Evolutionary conservation across 2,113 vertebrate species (phyloP), one percentile per base, ranked within the genome.

Genomic region (Numenius arquata): DNA sequence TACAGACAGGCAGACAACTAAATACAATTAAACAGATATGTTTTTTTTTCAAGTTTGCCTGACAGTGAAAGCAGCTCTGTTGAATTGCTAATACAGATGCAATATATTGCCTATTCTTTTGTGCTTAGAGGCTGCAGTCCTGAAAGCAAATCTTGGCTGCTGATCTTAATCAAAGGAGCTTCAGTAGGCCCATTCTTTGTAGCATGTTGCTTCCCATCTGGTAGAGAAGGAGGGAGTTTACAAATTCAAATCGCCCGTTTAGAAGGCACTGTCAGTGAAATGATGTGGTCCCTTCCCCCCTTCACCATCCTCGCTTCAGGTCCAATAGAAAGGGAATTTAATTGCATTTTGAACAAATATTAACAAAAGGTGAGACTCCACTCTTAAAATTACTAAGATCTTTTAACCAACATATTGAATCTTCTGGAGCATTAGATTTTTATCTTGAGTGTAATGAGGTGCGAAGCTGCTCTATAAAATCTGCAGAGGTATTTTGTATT

Each of bases 311-410:
- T 58, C 47, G 75, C 71, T 74, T 90, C 73, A 47, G 88, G 68
- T 47, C 27, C 74, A 87, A 66, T 83, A 88, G 96, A 93, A 96
- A 82, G 48, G 88, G 89, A 97, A 97, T 96, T 89, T 97, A 96
- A 95, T 81, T 97, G 94, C 94, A 95, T 97, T 97, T 97, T 96
- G 94, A 97, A 88, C 62, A 97, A 96, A 96, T 95, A 96, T 50
- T 97, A 95, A 97, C 87, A 97, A 94, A 97, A 93, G 95, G 80
- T 95, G 93, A 96, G 81, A 94, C 85, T 95, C 73, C 23, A 66
- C 71, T 96, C 78, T 87, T 96, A 95, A 97, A 97, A 95, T 81
- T 95, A 43, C 89, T 94, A 20, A 89, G 66, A 95, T 97, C 62
- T 96, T 97, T 66, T 97, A 95, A 85, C 50, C 53, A 95, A 75